Evolutionary conservation across 2,113 vertebrate species (phyloP), one percentile per base, ranked within the genome.

Genomic region (Prolemur simus): DNA sequence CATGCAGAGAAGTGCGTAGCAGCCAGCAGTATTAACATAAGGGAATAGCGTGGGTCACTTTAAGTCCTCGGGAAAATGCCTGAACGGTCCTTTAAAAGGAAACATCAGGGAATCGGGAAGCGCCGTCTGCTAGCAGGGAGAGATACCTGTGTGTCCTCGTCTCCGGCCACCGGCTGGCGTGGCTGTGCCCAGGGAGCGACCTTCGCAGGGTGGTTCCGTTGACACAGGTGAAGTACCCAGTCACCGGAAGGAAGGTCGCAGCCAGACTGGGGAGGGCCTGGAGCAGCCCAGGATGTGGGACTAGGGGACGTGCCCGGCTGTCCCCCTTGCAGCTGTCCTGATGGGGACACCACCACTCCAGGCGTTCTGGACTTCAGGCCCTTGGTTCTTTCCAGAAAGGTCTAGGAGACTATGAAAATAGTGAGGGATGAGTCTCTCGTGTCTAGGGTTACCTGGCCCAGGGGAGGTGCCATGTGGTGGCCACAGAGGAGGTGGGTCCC

Each of bases 271-370:
- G 0, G n/a, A 54, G 45, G 9, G 7, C 32, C 32, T 4, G 12
- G 49, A 20, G 10, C 8, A 2, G 2, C 68, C 63, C 20, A 27
- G 29, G 34, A 9, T 0, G 0, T 6, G 13, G 8, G 8, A 5
- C 27, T 23, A 0, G 2, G 8, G 49, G 29, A 13, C 10, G 12
- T 14, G 9, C 32, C n/a, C 15, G 2, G n/a, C 25, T 34, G 8
- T 4, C 21, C 27, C 37, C 37, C 34, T n/a, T 47, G 14, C 1
- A 56, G 17, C 68, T 25, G 17, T 45, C 49, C 52, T 8, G 6
- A 8, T 39, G 3, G 21, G 34, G 4, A 9, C 9, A 0, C 1
- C 4, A 2, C 49, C 80, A 11, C 15, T 15, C 13, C 0, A 23
- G 25, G 39, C 60, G 8, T n/a, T 76, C 66, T 54, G 54, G 18